Evolutionary conservation across 2,888 invertebrate genomes (phyloP).

Genomic region (Molorchus minor): DNA sequence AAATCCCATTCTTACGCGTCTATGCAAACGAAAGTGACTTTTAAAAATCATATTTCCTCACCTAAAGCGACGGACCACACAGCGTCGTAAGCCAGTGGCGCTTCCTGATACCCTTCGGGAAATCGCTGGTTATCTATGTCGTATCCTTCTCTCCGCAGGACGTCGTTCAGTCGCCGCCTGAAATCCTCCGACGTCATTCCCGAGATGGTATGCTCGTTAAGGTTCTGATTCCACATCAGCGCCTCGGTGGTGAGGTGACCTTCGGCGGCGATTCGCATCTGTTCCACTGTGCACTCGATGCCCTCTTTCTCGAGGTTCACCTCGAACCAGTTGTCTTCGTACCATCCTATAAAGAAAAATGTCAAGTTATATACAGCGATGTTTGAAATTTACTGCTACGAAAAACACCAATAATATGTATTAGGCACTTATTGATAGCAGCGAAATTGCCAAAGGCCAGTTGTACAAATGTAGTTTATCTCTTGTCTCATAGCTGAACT

Average conservation of each 20-base stretch:
- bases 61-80: constrained; percentile 98
- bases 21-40: not conserved
- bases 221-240: constrained; percentile 97
- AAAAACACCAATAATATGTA: too few species aligned
- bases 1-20: not conserved
- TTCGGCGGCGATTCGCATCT: constrained; percentile 95
- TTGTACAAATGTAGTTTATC: too few species aligned
- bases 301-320: constrained; percentile 85
- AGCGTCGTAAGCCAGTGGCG: constrained; percentile 98
- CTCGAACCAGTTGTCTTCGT: constrained; percentile 99
- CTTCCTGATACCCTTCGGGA: constrained; percentile 96
- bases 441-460: too few species aligned
- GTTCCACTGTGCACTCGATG: constrained; percentile 90
- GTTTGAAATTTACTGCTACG: too few species aligned
- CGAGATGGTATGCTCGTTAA: constrained; percentile 89
- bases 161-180: constrained; percentile 82
- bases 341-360: constrained; percentile 77
- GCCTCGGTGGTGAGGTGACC: constrained; percentile 99
- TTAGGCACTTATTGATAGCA: too few species aligned
- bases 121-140: constrained; percentile 87
- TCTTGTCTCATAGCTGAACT: too few species aligned
- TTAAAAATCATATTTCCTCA: constrained; percentile 55
- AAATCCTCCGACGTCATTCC: constrained; percentile 96
- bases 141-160: constrained; percentile 81
- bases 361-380: too few species aligned